These are phyloP conservation scores for Melanostoma scalare DNA, from an alignment of 2,888 invertebrate species.

Conservation along the genomic window DNA sequence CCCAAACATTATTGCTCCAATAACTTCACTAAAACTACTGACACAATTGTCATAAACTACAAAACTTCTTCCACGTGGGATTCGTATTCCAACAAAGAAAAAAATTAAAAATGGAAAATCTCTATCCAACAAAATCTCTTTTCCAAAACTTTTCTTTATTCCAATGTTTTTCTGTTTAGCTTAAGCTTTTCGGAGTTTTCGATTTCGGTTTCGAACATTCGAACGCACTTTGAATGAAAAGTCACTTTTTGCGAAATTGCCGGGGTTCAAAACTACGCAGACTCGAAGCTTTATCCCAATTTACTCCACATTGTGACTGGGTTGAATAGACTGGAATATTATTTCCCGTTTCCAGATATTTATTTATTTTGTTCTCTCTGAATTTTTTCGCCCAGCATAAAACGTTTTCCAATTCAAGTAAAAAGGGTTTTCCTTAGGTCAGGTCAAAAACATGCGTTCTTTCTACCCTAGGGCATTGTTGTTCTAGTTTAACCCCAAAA, in stretches of 20 bases:
- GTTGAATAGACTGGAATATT: neutral
- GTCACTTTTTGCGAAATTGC: neutral
- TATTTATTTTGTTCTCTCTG: conserved; percentile 10
- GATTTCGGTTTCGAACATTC: neutral
- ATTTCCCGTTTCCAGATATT: conserved; percentile 21
- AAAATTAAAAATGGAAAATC: neutral
- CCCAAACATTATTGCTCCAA: conserved; percentile 28
- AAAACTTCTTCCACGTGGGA: conserved; percentile 37
- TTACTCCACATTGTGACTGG: neutral
- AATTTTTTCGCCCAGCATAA: neutral
- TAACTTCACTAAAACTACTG: conserved; percentile 38
- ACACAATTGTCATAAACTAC: conserved; percentile 30
- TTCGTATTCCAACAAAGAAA: neutral
- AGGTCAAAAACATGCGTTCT: conserved; percentile 68
- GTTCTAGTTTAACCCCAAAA: conserved; percentile 64
- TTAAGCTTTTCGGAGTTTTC: conserved; percentile 60
- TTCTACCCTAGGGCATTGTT: conserved; percentile 56
- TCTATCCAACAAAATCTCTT: conserved; percentile 19
- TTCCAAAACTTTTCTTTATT: conserved; percentile 25
- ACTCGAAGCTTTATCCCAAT: conserved; percentile 3
- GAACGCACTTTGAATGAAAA: neutral
- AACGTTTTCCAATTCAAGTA: conserved; percentile 55
- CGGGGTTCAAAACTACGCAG: conserved; percentile 30
- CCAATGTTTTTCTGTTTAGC: neutral
- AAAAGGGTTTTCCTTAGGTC: conserved; percentile 62